Percentiles rank a stretch among this genome's conserved stretches.
Conservation (phyloP, 1,140 invertebrate species). For the Drosophila kepulauana region DNA sequence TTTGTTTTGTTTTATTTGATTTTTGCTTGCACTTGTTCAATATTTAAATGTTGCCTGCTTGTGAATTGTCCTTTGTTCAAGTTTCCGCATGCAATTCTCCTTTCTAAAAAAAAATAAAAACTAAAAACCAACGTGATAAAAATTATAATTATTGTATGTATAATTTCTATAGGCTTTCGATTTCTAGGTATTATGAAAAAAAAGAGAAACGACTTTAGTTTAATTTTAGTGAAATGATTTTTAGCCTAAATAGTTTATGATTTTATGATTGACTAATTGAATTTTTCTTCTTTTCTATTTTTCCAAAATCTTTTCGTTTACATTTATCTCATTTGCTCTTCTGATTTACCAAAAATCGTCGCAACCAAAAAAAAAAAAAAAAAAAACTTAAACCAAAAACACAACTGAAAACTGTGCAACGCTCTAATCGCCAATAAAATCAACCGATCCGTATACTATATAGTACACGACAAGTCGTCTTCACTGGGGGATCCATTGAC, state of each 20-base stretch:
- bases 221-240: constrained; percentile 44
- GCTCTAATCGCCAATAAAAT: constrained; percentile 48
- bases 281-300: constrained; percentile 35
- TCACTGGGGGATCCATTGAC: constrained; percentile 85
- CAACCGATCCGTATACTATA: constrained; percentile 61
- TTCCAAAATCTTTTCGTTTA: constrained; percentile 45
- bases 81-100: constrained; percentile 17
- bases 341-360: constrained; percentile 36
- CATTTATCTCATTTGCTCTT: constrained; percentile 52
- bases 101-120: constrained; percentile 15
- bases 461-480: constrained; percentile 85
- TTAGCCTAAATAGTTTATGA: constrained; percentile 35
- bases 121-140: constrained; percentile 9
- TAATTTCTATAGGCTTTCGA: constrained; percentile 33
- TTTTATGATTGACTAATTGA: constrained; percentile 52
- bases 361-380: constrained; percentile 34
- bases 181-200: constrained; percentile 23
- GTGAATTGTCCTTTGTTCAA: constrained; percentile 31
- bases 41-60: constrained; percentile 44
- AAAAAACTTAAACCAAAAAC: constrained; percentile 24
- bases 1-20: constrained; percentile 8
- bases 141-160: constrained; percentile 8
- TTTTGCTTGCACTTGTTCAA: constrained; percentile 37
- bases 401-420: constrained; percentile 40
- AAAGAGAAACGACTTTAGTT: constrained; percentile 33